Percentiles rank a stretch among this genome's conserved stretches.
phyloP scores from a whole-genome alignment of 2,888 invertebrate genomes.

The Dermolepida albohirtum region DNA sequence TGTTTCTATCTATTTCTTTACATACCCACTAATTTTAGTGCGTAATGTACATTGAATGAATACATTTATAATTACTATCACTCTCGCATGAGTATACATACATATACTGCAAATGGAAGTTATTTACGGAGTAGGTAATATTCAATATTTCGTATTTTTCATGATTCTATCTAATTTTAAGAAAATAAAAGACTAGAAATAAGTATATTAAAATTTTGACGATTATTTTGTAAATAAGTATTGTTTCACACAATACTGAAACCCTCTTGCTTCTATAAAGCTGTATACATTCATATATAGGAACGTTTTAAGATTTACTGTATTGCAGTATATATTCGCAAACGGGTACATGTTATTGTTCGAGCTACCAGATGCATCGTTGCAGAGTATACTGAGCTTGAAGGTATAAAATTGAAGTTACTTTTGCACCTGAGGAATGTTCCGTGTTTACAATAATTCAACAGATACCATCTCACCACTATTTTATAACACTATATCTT shows the following conservation, averaged over 20 bases:
- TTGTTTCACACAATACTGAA: neutral
- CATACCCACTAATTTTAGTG: too few species aligned
- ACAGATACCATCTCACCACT: constrained; percentile 50
- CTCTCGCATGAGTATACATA: too few species aligned
- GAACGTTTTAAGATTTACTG: constrained; percentile 50
- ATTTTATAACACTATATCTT: constrained; percentile 49
- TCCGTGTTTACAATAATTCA: constrained; percentile 50
- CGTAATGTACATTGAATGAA: too few species aligned
- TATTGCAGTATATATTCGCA: constrained; percentile 51
- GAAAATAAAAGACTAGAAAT: too few species aligned
- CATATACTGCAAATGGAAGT: too few species aligned
- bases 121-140: too few species aligned
- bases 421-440: constrained; percentile 54
- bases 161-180: too few species aligned
- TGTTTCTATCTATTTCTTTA: too few species aligned
- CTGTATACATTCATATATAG: constrained; percentile 16
- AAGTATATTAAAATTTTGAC: constrained; percentile 5
- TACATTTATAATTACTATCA: too few species aligned
- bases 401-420: constrained; percentile 51
- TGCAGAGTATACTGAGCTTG: constrained; percentile 47
- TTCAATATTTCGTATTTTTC: too few species aligned
- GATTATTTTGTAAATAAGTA: constrained; percentile 33
- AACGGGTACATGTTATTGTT: constrained; percentile 54
- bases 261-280: constrained; percentile 28
- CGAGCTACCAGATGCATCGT: constrained; percentile 54